phyloP scores from a whole-genome alignment of 1,140 invertebrate species.

The Pachypsylla venusta region DNA sequence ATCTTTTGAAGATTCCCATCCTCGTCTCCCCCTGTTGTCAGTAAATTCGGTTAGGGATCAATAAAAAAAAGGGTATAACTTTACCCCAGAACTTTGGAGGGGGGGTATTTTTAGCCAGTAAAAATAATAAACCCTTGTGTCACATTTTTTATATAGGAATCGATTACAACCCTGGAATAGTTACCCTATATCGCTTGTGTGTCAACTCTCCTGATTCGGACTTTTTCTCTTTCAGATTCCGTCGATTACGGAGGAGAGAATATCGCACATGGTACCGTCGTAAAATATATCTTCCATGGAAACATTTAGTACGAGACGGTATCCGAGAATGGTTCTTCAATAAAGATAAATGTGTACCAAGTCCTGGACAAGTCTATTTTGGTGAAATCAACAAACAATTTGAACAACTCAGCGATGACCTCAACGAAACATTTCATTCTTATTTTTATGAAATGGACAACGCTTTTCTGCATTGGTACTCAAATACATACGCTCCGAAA shows the following conservation, averaged over 20 bases:
- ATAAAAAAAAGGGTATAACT: too few relatives aligned
- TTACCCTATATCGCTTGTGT: too few relatives aligned
- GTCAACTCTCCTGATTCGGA: too few relatives aligned
- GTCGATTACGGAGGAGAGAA: not conserved
- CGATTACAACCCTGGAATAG: too few relatives aligned
- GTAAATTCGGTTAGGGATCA: too few relatives aligned
- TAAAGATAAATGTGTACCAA: not conserved
- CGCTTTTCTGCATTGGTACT: not conserved
- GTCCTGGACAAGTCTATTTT: not conserved
- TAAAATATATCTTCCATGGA: not conserved
- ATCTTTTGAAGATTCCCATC: too few relatives aligned
- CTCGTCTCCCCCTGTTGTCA: too few relatives aligned
- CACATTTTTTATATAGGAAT: too few relatives aligned
- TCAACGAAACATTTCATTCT: not conserved
- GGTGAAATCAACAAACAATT: conserved; percentile 2
- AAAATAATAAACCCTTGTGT: too few relatives aligned
- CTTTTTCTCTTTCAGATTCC: conserved; percentile 5
- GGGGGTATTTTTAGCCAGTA: too few relatives aligned
- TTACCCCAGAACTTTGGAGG: too few relatives aligned
- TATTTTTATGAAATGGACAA: not conserved
- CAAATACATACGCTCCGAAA: not conserved
- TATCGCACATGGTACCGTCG: not conserved
- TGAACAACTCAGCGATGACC: not conserved
- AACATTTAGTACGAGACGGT: not conserved
- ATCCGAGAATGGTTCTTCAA: not conserved